These are phyloP conservation scores for Osmerus mordax DNA, from an alignment of 2,113 vertebrate species.

Conservation along the genomic window DNA sequence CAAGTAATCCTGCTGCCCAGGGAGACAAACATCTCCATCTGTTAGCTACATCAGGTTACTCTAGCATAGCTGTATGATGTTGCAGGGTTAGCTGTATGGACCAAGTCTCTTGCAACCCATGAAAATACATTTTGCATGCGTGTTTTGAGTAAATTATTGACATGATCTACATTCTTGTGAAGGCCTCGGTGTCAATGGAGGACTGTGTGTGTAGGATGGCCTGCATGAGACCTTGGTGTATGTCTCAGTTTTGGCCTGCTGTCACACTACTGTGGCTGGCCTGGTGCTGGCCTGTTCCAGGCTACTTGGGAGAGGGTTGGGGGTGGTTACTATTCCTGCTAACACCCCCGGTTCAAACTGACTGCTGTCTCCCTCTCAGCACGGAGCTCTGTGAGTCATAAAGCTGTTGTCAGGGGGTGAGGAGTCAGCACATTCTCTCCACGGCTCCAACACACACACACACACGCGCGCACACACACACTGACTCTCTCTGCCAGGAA, in stretches of 20 bases:
- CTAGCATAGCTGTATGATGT: not conserved
- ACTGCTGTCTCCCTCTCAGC: not conserved
- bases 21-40: conserved; percentile 4
- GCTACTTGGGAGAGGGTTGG: not conserved
- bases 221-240: not conserved
- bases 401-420: not conserved
- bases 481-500: too few species aligned
- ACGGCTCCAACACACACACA: too few species aligned
- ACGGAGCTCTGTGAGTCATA: not conserved
- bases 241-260: not conserved
- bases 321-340: not conserved
- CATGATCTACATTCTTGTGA: not conserved
- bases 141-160: not conserved
- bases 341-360: not conserved
- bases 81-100: not conserved
- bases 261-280: not conserved
- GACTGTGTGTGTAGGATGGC: not conserved
- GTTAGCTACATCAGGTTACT: not conserved
- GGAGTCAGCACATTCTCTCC: conserved; percentile 6
- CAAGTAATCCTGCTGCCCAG: conserved; percentile 3
- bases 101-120: not conserved
- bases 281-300: not conserved
- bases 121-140: not conserved
- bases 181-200: not conserved
- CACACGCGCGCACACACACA: too few species aligned